Conservation (phyloP, 1,140 invertebrate genomes). For the Diploscapter pachys region DNA sequence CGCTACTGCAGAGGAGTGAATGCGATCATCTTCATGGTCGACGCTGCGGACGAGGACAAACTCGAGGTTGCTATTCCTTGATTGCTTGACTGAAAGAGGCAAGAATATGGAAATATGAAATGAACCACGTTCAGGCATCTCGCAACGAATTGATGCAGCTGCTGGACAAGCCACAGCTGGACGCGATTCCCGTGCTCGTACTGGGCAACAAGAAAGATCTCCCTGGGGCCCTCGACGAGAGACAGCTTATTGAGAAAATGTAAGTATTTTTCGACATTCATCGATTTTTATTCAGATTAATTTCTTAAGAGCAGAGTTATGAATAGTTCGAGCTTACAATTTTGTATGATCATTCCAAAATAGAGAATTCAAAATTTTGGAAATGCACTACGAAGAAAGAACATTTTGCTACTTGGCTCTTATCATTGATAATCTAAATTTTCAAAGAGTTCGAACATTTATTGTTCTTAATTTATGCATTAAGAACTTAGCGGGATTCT, state of each 20-base stretch:
- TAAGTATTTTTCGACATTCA: constrained; percentile 63
- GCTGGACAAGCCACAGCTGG: constrained; percentile 92
- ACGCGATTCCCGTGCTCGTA: constrained; percentile 93
- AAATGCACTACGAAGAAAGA: too few relatives aligned
- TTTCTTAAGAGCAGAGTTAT: not conserved
- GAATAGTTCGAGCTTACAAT: not conserved
- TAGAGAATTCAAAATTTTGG: too few relatives aligned
- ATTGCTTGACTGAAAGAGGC: not conserved
- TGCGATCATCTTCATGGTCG: constrained; percentile 99
- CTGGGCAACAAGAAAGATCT: constrained; percentile 97
- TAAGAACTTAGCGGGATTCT: too few relatives aligned
- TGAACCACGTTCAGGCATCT: constrained; percentile 67
- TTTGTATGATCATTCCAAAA: not conserved
- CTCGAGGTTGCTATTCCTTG: constrained; percentile 68
- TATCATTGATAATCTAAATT: too few relatives aligned
- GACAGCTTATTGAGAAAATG: constrained; percentile 97
- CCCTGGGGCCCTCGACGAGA: constrained; percentile 90
- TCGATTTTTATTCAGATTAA: constrained; percentile 41
- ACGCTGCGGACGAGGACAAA: constrained; percentile 96
- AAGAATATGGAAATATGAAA: not conserved
- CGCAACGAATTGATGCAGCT: constrained; percentile 93
- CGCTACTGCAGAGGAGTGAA: constrained; percentile 97
- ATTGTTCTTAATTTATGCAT: too few relatives aligned
- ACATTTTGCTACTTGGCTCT: too few relatives aligned
- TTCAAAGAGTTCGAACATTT: too few relatives aligned